Conservation (phyloP, 2,797 vertebrate species). For the Aeoliscus strigatus region DNA sequence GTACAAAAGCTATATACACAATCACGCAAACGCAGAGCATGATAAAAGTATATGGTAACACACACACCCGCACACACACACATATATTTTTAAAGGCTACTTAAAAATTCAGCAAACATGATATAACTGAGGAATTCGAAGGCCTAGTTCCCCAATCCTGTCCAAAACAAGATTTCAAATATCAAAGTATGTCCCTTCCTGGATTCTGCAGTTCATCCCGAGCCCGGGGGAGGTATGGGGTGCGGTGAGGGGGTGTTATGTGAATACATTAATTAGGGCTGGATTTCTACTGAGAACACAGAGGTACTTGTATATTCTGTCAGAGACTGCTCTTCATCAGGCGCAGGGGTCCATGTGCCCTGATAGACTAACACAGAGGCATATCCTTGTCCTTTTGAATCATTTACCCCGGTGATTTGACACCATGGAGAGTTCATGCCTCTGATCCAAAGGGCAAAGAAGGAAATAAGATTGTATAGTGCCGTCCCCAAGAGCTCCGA, state of each 20-base stretch:
- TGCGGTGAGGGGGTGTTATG: slow-evolving; percentile 17
- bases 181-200: slow-evolving; percentile 66
- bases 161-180: slow-evolving; percentile 46
- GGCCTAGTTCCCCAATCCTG: slow-evolving; percentile 28
- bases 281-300: slow-evolving; percentile 63
- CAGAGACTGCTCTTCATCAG: slow-evolving; percentile 57
- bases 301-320: slow-evolving; percentile 77
- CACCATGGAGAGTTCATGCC: slow-evolving; percentile 39
- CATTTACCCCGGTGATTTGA: slow-evolving; percentile 49
- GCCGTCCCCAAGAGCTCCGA: slow-evolving; percentile 33
- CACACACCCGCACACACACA: slow-evolving; percentile 44
- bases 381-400: slow-evolving; percentile 62
- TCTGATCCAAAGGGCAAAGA: slow-evolving; percentile 49
- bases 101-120: slow-evolving; percentile 60
- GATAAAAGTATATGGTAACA: slow-evolving; percentile 64
- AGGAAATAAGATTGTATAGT: slow-evolving; percentile 42
- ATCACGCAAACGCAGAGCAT: slow-evolving; percentile 55
- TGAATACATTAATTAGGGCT: slow-evolving; percentile 65
- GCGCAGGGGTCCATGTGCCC: slow-evolving; percentile 39
- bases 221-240: slow-evolving; percentile 40
- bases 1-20: slow-evolving; percentile 93
- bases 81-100: slow-evolving; percentile 50
- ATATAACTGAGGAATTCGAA: slow-evolving; percentile 50
- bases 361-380: slow-evolving; percentile 46
- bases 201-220: slow-evolving; percentile 55